Evolutionary conservation across 2,888 invertebrate genomes (phyloP), one percentile per base, ranked within the genome.

Genomic region (Polyommatus iphigenia): DNA sequence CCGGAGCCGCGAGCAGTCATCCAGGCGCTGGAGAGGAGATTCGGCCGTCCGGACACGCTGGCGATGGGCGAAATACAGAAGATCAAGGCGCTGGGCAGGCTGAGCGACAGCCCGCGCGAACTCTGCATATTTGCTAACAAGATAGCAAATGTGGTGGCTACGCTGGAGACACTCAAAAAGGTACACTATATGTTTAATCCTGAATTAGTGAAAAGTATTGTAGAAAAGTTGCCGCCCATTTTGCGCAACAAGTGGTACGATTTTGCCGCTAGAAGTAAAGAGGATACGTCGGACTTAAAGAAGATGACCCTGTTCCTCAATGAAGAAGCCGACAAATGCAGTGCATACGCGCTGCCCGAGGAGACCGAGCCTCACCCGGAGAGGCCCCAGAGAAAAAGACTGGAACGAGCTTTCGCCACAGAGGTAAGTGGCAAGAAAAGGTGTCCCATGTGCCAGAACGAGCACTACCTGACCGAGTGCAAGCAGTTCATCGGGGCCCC

Each of bases 171-270:
- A 73, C 50, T 73, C 0, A 73, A 41, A 7, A 73, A 73, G 41
- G 8, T 20, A 20, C 73, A 50, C 41, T 50, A 73, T 7, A 3
- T 73, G 10, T 41, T n/a, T 8, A 73, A 41, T 10, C 50, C 73
- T 2, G 73, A 73, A 7, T 4, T 73, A 15, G 8, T 73, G 8
- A 15, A 20, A 7, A 36, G 3, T n/a, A 41, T 41, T 3, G 50
- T 46, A 20, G 46, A 73, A 5, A 73, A 73, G n/a, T 6, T 46
- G n/a, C 18, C 73, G 1, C 46, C 73, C 2, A 50, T 73, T 6
- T 13, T 73, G 8, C n/a, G 46, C 18, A 73, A 73, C n/a, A 73
- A 50, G 7, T 50, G 73, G 50, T 73, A 73, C 46, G 73, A 73
- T 10, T 73, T n/a, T 41, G 73, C 50, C 8, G 20, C 20, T 0